Conservation (phyloP, 1,140 invertebrate species). For the Lordiphosa collinella region DNA sequence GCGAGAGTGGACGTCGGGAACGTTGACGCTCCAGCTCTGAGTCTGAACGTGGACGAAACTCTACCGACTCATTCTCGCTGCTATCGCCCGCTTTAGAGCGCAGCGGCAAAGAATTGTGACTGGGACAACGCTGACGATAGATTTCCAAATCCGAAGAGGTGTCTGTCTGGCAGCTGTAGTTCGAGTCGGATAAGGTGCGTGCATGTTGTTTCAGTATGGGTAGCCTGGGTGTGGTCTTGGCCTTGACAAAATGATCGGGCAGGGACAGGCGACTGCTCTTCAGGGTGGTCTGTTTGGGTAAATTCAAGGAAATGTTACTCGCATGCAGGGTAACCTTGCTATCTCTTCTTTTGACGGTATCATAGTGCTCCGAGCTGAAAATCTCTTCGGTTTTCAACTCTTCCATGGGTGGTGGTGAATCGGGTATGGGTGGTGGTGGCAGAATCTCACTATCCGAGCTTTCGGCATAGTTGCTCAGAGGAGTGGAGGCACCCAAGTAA, state of each 20-base stretch:
- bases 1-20: slow-evolving; percentile 86
- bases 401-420: slow-evolving; percentile 86
- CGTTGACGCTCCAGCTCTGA: slow-evolving; percentile 83
- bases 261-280: slow-evolving; percentile 73
- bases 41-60: slow-evolving; percentile 81
- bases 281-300: slow-evolving; percentile 46
- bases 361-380: slow-evolving; percentile 78
- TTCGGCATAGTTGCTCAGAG: slow-evolving; percentile 85
- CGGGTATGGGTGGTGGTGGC: slow-evolving; percentile 90
- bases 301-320: slow-evolving; percentile 68
- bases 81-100: slow-evolving; percentile 35
- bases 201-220: slow-evolving; percentile 58
- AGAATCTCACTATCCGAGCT: slow-evolving; percentile 91
- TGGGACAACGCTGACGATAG: slow-evolving; percentile 65
- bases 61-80: slow-evolving; percentile 79
- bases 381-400: slow-evolving; percentile 80
- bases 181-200: slow-evolving; percentile 72
- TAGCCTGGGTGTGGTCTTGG: slow-evolving; percentile 12
- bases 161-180: slow-evolving; percentile 78
- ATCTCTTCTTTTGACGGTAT: slow-evolving; percentile 69
- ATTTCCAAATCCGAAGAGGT: slow-evolving; percentile 75
- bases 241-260: slow-evolving; percentile 73
- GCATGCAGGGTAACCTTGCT: slow-evolving; percentile 70
- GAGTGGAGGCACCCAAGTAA: slow-evolving; percentile 84
- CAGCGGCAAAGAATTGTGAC: slow-evolving; percentile 59